Percentiles rank a stretch among this genome's conserved stretches.
These are phyloP conservation scores for Aramus guarauna DNA, from an alignment of 2,113 vertebrate species.

Conservation along the genomic window DNA sequence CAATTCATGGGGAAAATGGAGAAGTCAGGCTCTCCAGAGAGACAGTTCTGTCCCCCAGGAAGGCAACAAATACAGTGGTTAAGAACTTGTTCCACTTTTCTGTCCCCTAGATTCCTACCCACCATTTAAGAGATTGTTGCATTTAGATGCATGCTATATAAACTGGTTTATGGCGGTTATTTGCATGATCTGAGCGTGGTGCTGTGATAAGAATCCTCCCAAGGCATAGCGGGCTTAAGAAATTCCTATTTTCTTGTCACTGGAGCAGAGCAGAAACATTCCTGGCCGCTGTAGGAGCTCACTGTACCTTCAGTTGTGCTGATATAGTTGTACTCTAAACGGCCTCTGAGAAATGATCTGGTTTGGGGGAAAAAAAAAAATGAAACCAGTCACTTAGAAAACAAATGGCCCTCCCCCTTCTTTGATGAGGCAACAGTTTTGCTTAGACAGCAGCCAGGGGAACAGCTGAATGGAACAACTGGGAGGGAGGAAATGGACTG, in stretches of 20 bases:
- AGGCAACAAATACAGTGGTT: background rate
- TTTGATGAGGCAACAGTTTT: background rate
- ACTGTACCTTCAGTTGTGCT: background rate
- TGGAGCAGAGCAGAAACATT: background rate
- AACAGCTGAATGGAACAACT: background rate
- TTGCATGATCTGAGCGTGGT: background rate
- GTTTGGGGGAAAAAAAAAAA: too few species aligned
- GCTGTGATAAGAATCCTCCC: background rate
- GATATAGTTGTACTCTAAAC: background rate
- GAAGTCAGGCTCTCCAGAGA: background rate
- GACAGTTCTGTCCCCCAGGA: background rate
- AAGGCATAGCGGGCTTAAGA: background rate
- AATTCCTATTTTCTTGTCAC: background rate
- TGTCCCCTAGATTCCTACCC: background rate
- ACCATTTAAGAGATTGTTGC: background rate
- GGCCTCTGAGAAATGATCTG: background rate
- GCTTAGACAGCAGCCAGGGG: background rate
- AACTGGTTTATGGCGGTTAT: background rate
- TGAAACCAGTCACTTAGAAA: background rate
- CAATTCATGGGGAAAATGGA: background rate
- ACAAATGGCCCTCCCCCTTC: background rate
- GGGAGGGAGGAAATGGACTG: background rate
- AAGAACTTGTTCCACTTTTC: background rate
- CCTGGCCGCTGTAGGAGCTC: fast-evolving
- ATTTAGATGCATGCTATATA: background rate